phyloP scores from a whole-genome alignment of 1,140 invertebrate species.

The Camponotus vicinus region DNA sequence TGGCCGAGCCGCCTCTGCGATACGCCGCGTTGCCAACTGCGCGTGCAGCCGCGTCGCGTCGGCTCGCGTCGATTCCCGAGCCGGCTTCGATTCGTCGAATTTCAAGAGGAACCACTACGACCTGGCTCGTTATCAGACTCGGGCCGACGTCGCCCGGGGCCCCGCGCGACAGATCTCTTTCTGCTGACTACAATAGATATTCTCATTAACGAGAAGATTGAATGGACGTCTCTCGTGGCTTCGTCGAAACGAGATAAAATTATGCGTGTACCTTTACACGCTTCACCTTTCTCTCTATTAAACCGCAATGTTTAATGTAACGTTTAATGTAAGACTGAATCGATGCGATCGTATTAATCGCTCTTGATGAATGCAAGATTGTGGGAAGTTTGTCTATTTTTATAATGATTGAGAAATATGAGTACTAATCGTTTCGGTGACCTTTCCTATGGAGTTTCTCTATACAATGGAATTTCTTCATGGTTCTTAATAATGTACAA shows the following conservation, averaged over 20 bases:
- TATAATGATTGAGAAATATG: neutral
- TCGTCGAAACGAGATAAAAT: neutral
- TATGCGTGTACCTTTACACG: neutral
- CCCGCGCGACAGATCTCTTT: neutral
- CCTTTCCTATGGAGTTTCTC: too few relatives aligned
- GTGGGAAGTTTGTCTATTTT: neutral
- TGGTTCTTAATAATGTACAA: too few relatives aligned
- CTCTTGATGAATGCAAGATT: neutral
- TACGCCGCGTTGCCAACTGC: slow-evolving; percentile 75
- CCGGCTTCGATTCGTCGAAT: slow-evolving; percentile 59
- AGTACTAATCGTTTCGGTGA: too few relatives aligned
- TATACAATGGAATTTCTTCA: neutral
- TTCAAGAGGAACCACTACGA: slow-evolving; percentile 19
- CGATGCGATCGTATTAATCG: neutral
- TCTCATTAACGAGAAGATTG: neutral
- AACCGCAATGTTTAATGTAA: neutral
- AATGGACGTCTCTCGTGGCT: neutral
- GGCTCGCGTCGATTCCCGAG: slow-evolving; percentile 2
- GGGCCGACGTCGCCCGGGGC: neutral
- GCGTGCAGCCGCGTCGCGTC: slow-evolving; percentile 1
- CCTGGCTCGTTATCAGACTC: neutral
- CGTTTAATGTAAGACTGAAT: neutral
- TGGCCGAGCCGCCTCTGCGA: slow-evolving; percentile 67
- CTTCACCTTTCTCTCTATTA: neutral
- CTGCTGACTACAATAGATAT: neutral